A percentile compares a stretch with the other conserved stretches of the same genome.
Evolutionary conservation across 2,113 vertebrate genomes (phyloP).

Genomic region (Accipiter virgatus): DNA sequence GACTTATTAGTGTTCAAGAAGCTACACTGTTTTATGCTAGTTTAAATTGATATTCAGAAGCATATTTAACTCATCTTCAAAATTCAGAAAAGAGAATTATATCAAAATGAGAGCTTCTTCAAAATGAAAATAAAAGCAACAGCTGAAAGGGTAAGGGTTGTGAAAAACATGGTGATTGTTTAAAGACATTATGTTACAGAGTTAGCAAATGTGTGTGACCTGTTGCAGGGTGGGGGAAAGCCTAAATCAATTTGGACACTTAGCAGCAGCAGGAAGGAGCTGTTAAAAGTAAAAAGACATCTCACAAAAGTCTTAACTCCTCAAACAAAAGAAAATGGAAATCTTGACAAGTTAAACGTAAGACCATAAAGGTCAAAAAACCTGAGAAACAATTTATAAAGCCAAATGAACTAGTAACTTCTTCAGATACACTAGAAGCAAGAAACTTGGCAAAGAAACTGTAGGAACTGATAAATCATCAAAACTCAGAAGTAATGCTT

Average conservation of each 20-base stretch:
- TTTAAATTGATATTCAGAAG: neutral
- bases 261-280: neutral
- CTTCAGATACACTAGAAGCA: neutral
- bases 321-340: neutral
- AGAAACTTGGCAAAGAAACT: neutral
- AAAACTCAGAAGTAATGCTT: neutral
- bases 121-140: neutral
- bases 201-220: neutral
- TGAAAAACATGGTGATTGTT: neutral
- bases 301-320: neutral
- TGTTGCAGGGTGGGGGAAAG: neutral
- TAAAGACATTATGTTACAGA: neutral
- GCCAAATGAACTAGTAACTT: neutral
- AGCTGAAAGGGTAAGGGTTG: neutral
- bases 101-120: neutral
- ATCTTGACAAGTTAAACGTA: neutral
- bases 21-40: neutral
- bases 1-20: slow-evolving; percentile 5
- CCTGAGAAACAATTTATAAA: neutral
- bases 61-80: neutral
- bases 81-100: neutral
- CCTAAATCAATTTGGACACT: neutral
- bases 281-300: neutral
- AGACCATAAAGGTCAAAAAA: neutral
- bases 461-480: neutral